Evolutionary conservation across 2,113 vertebrate genomes (phyloP).

Genomic region (Pongo abelii): DNA sequence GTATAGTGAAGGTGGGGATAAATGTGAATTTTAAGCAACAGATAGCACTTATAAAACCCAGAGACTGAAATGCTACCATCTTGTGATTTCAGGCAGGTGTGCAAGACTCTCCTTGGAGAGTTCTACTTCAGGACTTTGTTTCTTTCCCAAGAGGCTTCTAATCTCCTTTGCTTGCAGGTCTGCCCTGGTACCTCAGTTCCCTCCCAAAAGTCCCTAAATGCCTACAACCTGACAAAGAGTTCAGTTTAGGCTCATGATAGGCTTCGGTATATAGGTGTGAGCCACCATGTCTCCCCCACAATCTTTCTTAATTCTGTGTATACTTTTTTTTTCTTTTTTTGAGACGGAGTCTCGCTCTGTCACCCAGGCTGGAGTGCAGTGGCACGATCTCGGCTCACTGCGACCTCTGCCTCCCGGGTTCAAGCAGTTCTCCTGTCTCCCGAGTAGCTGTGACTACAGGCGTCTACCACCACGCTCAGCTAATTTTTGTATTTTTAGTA

Average conservation of each 20-base stretch:
- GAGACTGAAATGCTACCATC: neutral
- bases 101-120: neutral
- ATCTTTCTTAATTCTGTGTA: neutral
- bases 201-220: neutral
- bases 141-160: neutral
- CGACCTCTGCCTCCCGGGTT: too few relatives aligned
- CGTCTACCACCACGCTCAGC: too few relatives aligned
- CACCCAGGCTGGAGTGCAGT: too few relatives aligned
- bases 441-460: too few relatives aligned
- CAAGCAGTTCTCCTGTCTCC: too few relatives aligned
- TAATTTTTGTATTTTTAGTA: too few relatives aligned
- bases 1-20: neutral
- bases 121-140: neutral
- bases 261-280: neutral
- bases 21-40: neutral
- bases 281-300: neutral
- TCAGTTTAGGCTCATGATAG: neutral
- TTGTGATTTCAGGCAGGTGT: neutral
- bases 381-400: too few relatives aligned
- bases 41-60: neutral
- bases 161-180: too few relatives aligned
- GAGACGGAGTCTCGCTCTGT: too few relatives aligned
- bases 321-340: too few relatives aligned
- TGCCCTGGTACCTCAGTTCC: neutral
- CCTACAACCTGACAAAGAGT: neutral